Conservation (phyloP, 2,113 vertebrate genomes). For the Gracilinanus agilis region DNA sequence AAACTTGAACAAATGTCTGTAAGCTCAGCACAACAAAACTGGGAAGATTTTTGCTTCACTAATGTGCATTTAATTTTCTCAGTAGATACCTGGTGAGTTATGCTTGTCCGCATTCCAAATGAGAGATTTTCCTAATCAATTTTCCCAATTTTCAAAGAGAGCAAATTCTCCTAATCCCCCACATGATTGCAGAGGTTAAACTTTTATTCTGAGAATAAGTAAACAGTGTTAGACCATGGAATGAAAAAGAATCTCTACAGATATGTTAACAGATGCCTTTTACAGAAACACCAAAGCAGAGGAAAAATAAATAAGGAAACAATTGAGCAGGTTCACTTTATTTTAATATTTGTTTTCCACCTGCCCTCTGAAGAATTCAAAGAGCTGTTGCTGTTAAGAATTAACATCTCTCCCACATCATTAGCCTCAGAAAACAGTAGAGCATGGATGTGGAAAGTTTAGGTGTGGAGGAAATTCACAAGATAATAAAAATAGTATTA, state of each 20-base stretch:
- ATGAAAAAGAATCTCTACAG: background rate
- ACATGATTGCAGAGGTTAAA: background rate
- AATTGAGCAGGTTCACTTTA: background rate
- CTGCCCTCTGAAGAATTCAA: conserved; percentile 9
- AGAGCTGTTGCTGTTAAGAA: conserved; percentile 33
- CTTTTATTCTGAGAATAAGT: background rate
- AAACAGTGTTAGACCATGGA: background rate
- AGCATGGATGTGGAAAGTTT: background rate
- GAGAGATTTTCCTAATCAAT: background rate
- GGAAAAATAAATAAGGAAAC: background rate
- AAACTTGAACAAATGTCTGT: background rate
- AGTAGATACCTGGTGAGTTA: background rate
- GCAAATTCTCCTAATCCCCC: background rate
- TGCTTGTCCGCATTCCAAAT: background rate
- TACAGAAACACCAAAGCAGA: background rate
- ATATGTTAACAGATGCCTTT: background rate
- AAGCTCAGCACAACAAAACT: background rate
- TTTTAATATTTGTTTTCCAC: conserved; percentile 17
- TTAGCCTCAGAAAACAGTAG: background rate
- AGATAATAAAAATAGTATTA: background rate
- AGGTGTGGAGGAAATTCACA: background rate
- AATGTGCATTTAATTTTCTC: background rate
- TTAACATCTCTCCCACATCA: background rate
- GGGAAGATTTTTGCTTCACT: background rate
- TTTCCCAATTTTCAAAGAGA: background rate